These are phyloP conservation scores for Corythoichthys intestinalis DNA, from an alignment of 2,113 vertebrate genomes.

Conservation along the genomic window DNA sequence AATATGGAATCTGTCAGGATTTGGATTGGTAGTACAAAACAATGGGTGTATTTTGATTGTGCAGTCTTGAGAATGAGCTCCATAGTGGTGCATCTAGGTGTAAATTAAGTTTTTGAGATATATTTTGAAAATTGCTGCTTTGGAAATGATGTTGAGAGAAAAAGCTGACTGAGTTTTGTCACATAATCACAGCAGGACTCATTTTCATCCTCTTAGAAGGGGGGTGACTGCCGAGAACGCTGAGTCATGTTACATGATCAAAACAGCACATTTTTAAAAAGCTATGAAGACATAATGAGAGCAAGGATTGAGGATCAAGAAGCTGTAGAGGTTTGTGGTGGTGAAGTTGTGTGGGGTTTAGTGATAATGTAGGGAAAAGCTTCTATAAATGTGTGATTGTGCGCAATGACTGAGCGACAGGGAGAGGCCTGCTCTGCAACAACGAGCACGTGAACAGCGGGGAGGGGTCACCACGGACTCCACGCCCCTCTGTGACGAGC, in stretches of 20 bases:
- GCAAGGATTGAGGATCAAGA: neutral
- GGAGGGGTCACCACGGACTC: constrained; percentile 44
- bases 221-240: constrained; percentile 54
- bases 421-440: constrained; percentile 43
- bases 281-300: constrained; percentile 20
- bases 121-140: too few relatives aligned
- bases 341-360: neutral
- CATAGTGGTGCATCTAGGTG: too few relatives aligned
- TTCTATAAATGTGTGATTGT: constrained; percentile 29
- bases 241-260: constrained; percentile 66
- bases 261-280: constrained; percentile 42
- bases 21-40: neutral
- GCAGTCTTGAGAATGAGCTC: neutral
- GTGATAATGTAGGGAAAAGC: constrained; percentile 36
- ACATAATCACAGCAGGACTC: constrained; percentile 21
- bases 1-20: neutral
- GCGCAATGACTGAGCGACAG: constrained; percentile 30
- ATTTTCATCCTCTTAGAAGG: neutral
- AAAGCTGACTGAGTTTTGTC: constrained; percentile 20
- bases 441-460: constrained; percentile 43
- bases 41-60: neutral
- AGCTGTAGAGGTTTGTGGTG: neutral
- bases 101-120: too few relatives aligned
- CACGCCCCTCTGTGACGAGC: constrained; percentile 54
- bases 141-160: neutral